Base-by-base conservation (phyloP, 2,113 vertebrate species). In the Neodon shergylaensis region DNA sequence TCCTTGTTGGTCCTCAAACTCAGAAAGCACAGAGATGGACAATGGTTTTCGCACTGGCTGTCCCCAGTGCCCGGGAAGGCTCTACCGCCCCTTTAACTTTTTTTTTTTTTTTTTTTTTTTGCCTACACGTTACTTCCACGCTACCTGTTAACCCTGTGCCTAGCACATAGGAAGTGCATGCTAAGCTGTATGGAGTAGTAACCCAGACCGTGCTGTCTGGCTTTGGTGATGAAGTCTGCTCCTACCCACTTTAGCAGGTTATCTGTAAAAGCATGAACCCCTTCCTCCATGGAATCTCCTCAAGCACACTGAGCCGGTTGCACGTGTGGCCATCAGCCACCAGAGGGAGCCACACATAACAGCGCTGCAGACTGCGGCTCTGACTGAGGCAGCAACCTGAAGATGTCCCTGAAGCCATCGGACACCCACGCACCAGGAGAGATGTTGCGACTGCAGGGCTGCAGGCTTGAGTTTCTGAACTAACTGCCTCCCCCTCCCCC, bases 321-420 rank as follows among this genome's bases (percentile, higher is more conserved):
- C 65, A 21, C 2, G 39, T 8, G 36, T 66, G 0, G 16, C 11
- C 4, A 2, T 7, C 52, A 66, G 93, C 61, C 97, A 94, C 90
- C 90, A 97, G 96, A 92, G 94, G 96, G 90, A 65, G 47, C 86
- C 22, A 16, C 7, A 66, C 3, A 0, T 33, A 0, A 16, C n/a
- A 2, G 24, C 44, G 10, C 52, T 9, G 76, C 81, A 21, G 68
- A 16, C 42, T 31, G 88, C 10, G 66, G 61, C 47, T 26, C 36
- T 0, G 13, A 61, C 66, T 7, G 86, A 21, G 4, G n/a, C 14
- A 1, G 70, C 68, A 2, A 17, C 22, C 9, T 24, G n/a, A 47
- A 3, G 0, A 17, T 42, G 3, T 82, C 79, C n/a, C 49, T 4
- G 66, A 28, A 28, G n/a, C 47, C 36, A 1, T 11, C 36, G 10